phyloP scores from a whole-genome alignment of 2,113 vertebrate genomes.

The Nibea coibor region DNA sequence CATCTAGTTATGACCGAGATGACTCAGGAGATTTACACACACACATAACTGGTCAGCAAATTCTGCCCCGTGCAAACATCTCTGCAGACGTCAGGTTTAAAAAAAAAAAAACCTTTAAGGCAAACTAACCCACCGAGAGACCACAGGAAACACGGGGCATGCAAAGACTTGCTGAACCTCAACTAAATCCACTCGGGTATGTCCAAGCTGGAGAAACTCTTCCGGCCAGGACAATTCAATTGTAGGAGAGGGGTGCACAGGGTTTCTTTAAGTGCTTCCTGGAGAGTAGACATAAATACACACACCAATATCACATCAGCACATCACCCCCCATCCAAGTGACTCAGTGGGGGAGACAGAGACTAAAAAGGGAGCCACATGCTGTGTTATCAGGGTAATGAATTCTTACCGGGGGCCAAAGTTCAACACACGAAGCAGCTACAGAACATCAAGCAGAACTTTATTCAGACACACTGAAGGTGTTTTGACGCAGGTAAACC shows the following conservation, averaged over 20 bases:
- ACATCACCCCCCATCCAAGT: conserved; percentile 10
- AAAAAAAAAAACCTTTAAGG: conserved; percentile 31
- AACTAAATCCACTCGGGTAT: conserved; percentile 50
- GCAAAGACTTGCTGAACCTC: conserved; percentile 60
- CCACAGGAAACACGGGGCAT: conserved; percentile 60
- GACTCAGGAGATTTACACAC: neutral
- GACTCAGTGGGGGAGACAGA: neutral
- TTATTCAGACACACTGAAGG: neutral
- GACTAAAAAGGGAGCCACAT: conserved; percentile 51
- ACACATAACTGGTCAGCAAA: neutral
- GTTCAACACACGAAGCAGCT: conserved; percentile 41
- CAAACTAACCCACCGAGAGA: conserved; percentile 41
- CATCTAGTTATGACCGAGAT: neutral
- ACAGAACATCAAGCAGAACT: too few relatives aligned
- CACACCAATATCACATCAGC: conserved; percentile 38
- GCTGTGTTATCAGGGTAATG: conserved; percentile 74
- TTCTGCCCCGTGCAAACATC: neutral
- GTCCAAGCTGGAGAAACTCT: conserved; percentile 32
- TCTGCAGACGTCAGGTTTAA: conserved; percentile 22
- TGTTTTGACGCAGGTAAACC: neutral
- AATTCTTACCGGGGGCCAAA: conserved; percentile 54
- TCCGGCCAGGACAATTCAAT: conserved; percentile 8
- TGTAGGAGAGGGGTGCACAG: neutral
- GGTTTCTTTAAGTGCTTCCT: conserved; percentile 47
- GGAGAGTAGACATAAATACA: conserved; percentile 29